Evolutionary conservation across 37 sponge, comb jelly and placozoan genomes (phyloP), one percentile per base, ranked within the genome.

Genomic region (Chondrosia reniformis): DNA sequence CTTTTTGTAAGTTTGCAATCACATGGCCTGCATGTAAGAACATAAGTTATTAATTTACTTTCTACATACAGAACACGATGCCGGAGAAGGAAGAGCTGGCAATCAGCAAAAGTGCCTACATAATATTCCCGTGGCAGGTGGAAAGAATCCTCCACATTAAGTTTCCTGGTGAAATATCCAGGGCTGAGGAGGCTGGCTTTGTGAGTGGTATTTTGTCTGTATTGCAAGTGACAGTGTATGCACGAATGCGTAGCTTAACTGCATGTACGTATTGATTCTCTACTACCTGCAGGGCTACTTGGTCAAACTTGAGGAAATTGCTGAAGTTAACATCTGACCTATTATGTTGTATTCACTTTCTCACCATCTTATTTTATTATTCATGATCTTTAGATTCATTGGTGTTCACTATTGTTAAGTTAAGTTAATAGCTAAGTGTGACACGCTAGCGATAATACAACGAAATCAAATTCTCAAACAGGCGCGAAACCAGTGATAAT

Each of bases 71-170:
- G 58, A 56, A 56, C 58, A 56, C 58, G 2, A 56, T 56, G 58
- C 58, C 58, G 27, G 58, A 56, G 8, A 56, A 56, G 58, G 58
- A 56, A 6, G 58, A 56, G 58, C 58, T 56, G 58, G 58, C 58
- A 56, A 6, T 56, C 8, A 56, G 58, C 7, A 56, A 56, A 6
- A 6, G 3, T 8, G 58, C 58, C 58, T 56, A 56, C 58, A 56
- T 56, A 2, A 56, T 56, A 28, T 56, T 56, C 8, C 58, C 58
- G 2, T 56, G 58, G 58, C 58, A 56, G 27, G 58, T 56, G 8
- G 6, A 56, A 6, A 3, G 8, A 6, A 28, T 56, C 58, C 58
- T 56, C 3, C 58, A 56, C 58, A 56, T 56, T 6, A 56, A 56
- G 27, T 56, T 56, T 56, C 58, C 58, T 3, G 58, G 27, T 3